Percentiles rank a stretch among this genome's conserved stretches.
phyloP scores from a whole-genome alignment of 2,113 vertebrate genomes.

The Oryzias woworae region DNA sequence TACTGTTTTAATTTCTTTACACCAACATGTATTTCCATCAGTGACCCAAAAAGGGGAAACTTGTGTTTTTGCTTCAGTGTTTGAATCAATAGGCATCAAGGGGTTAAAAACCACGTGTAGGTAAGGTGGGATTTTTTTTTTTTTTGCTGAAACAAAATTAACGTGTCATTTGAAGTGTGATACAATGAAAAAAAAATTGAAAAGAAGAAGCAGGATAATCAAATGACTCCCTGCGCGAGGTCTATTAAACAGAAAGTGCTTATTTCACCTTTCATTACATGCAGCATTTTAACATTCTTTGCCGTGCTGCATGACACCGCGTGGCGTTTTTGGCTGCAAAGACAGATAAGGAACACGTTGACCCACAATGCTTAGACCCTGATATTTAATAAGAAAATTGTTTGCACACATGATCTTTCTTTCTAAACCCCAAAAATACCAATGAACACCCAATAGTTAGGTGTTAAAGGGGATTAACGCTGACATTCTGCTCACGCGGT shows the following conservation, averaged over 20 bases:
- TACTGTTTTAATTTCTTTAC: too few relatives aligned
- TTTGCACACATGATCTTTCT: constrained; percentile 11
- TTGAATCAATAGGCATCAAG: too few relatives aligned
- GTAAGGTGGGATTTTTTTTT: background rate
- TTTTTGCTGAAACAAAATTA: constrained; percentile 61
- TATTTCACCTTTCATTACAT: constrained; percentile 71
- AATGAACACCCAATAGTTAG: constrained; percentile 23
- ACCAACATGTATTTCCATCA: too few relatives aligned
- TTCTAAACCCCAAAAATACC: constrained; percentile 12
- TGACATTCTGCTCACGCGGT: constrained; percentile 19
- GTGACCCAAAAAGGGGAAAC: too few relatives aligned
- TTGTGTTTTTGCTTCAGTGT: too few relatives aligned
- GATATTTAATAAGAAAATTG: constrained; percentile 29
- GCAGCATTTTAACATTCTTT: constrained; percentile 39
- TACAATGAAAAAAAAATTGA: constrained; percentile 53
- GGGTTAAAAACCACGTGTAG: constrained; percentile 30
- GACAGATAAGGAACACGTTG: constrained; percentile 14
- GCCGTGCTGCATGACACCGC: constrained; percentile 19
- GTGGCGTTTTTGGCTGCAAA: constrained; percentile 22
- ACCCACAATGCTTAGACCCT: constrained; percentile 21
- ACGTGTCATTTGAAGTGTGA: constrained; percentile 71
- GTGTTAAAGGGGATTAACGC: background rate
- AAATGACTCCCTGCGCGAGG: constrained; percentile 60
- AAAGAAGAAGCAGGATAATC: constrained; percentile 60
- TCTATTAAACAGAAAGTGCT: constrained; percentile 70